These are phyloP conservation scores for Rhea pennata DNA, from an alignment of 2,113 vertebrate species.

Conservation along the genomic window DNA sequence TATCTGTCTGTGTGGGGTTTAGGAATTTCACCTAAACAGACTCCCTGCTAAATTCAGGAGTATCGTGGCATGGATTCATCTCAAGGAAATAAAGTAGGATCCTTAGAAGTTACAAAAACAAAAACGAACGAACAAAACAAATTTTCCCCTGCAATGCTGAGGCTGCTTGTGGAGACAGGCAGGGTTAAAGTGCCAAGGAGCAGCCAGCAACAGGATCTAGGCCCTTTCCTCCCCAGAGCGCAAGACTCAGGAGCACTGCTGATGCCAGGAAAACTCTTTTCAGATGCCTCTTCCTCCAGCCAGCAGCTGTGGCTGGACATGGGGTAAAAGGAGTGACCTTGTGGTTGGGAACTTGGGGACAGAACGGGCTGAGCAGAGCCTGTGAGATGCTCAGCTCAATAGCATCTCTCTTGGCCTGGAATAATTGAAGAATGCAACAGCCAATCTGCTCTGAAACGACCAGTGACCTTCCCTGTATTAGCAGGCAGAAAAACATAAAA, in stretches of 20 bases:
- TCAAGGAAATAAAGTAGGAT: neutral
- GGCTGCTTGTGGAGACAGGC: neutral
- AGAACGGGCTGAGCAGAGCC: neutral
- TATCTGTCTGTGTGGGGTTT: neutral
- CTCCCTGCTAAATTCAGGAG: neutral
- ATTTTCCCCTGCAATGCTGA: neutral
- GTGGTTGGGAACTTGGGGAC: neutral
- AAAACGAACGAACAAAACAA: too few relatives aligned
- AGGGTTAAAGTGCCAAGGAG: neutral
- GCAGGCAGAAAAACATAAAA: neutral
- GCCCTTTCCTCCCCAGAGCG: neutral
- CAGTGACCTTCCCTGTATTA: neutral
- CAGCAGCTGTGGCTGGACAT: neutral
- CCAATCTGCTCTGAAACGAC: neutral
- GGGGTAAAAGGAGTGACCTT: conserved; percentile 6
- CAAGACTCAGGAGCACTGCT: neutral
- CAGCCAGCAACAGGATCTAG: neutral
- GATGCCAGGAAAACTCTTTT: neutral
- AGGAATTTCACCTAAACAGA: neutral
- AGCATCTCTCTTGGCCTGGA: neutral
- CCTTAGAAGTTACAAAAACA: too few relatives aligned
- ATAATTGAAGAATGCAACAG: neutral
- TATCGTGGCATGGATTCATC: neutral
- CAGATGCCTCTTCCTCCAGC: neutral
- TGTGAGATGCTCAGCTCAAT: neutral